Evolutionary conservation across 2,797 vertebrate genomes (phyloP).

Genomic region (Anguilla pacifica): DNA sequence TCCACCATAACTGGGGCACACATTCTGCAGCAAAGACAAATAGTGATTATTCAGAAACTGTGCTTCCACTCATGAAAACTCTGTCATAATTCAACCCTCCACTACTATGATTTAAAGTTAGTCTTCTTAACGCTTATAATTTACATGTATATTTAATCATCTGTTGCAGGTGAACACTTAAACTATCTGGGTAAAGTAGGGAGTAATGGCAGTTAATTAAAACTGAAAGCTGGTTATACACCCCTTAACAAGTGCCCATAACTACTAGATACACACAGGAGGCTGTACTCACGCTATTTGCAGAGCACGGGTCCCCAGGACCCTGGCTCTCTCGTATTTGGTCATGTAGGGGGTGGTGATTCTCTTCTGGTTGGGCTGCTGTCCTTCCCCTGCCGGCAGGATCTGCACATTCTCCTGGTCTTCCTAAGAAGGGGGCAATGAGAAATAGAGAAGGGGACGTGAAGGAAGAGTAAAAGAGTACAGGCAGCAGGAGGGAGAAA

Average conservation of each 20-base stretch:
- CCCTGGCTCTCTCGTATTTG: conserved; percentile 93
- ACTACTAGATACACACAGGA: too few species aligned
- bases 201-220: not conserved
- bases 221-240: not conserved
- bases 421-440: conserved; percentile 70
- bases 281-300: conserved; percentile 92
- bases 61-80: not conserved
- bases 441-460: not conserved
- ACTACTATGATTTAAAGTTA: not conserved
- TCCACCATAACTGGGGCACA: conserved; percentile 99
- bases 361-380: conserved; percentile 92
- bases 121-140: not conserved
- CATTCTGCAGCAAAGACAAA: conserved; percentile 76
- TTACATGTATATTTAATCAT: not conserved
- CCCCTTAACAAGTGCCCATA: not conserved
- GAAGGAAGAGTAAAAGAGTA: not conserved
- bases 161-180: not conserved
- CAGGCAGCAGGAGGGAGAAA: not conserved
- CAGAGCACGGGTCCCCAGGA: conserved; percentile 91
- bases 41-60: not conserved
- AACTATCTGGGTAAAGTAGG: not conserved
- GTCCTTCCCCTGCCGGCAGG: conserved; percentile 88
- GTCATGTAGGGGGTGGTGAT: conserved; percentile 98
- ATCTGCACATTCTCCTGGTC: conserved; percentile 95
- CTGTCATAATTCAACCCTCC: not conserved